These are phyloP conservation scores for Emmelina monodactyla DNA, from an alignment of 2,888 invertebrate genomes.

Conservation along the genomic window DNA sequence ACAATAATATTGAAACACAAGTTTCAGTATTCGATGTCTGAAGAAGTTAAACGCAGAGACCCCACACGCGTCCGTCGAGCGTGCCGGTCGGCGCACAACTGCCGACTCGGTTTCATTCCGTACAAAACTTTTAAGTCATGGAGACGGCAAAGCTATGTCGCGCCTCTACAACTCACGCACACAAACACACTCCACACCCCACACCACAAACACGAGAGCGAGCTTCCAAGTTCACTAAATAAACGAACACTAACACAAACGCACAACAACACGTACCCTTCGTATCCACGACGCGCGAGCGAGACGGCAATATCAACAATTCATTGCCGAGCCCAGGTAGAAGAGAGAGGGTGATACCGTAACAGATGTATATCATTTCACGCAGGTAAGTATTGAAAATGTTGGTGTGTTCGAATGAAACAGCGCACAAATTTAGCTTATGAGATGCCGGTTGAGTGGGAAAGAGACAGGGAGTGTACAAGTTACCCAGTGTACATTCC, in stretches of 20 bases:
- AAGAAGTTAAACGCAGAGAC: conserved; percentile 39
- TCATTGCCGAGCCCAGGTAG: conserved; percentile 30
- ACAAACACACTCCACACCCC: conserved; percentile 49
- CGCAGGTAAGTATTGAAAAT: conserved; percentile 65
- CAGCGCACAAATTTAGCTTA: conserved; percentile 52
- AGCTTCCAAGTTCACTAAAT: conserved; percentile 67
- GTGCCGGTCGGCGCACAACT: conserved; percentile 62
- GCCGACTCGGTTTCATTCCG: conserved; percentile 46
- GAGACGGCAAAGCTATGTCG: conserved; percentile 67
- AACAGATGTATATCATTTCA: conserved; percentile 67
- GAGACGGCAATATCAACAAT: conserved; percentile 62
- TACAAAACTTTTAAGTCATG: conserved; percentile 65
- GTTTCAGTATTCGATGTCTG: conserved; percentile 23
- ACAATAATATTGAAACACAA: conserved; percentile 18
- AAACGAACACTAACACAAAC: conserved; percentile 64
- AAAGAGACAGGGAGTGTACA: conserved; percentile 57
- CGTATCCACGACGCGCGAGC: conserved; percentile 52
- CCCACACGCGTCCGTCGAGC: conserved; percentile 37
- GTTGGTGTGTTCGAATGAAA: conserved; percentile 58
- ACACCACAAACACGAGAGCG: conserved; percentile 61
- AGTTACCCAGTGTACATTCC: conserved; percentile 66
- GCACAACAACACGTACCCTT: conserved; percentile 57
- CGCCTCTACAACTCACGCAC: conserved; percentile 64
- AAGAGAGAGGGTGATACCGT: conserved; percentile 43
- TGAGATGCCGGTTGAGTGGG: conserved; percentile 50